Evolutionary conservation across 2,888 invertebrate genomes (phyloP).

Genomic region (Erannis defoliaria): DNA sequence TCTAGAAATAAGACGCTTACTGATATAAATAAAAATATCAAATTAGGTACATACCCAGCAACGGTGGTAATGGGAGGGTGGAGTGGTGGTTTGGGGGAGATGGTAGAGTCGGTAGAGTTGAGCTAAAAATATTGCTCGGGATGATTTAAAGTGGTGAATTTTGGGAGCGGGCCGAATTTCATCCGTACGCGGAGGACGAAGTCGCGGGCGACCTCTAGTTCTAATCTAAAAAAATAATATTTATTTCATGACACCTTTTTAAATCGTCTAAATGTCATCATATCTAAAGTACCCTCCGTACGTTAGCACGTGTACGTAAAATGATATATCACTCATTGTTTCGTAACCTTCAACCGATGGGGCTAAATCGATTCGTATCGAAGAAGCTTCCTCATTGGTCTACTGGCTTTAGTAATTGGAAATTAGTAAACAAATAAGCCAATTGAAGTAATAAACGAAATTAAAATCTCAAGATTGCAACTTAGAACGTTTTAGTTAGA

Average conservation of each 20-base stretch:
- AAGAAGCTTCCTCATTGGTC: conserved; percentile 34
- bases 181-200: too few species aligned
- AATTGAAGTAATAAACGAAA: neutral
- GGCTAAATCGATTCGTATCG: conserved; percentile 32
- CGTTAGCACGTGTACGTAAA: conserved; percentile 25
- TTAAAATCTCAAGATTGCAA: neutral
- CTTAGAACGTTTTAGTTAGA: too few species aligned
- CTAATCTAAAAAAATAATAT: too few species aligned
- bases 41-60: neutral
- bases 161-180: too few species aligned
- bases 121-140: too few species aligned
- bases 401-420: neutral
- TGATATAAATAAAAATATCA: neutral
- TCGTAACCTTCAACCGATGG: conserved; percentile 34
- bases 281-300: neutral
- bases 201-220: too few species aligned
- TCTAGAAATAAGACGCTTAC: too few species aligned
- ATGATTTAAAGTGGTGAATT: too few species aligned
- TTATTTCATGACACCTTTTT: too few species aligned
- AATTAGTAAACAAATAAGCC: neutral
- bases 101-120: too few species aligned
- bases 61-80: too few species aligned
- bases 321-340: conserved; percentile 45
- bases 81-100: too few species aligned
- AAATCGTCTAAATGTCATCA: neutral